Conservation (phyloP, 2,797 vertebrate species). For the Rhinophrynus dorsalis region DNA sequence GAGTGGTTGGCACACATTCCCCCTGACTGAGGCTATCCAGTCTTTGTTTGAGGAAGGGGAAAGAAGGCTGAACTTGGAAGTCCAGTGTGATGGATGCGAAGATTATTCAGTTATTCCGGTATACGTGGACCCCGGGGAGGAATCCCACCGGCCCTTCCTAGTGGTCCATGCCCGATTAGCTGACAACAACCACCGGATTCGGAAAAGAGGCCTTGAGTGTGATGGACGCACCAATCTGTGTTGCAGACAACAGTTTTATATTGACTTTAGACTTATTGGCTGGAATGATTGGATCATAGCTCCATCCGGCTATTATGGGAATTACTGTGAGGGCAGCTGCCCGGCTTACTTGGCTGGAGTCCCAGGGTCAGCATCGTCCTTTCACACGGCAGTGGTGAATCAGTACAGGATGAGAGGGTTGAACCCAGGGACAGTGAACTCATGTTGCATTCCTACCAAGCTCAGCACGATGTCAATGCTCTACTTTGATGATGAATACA, state of each 20-base stretch:
- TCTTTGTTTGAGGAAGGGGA: conserved; percentile 82
- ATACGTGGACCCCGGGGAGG: conserved; percentile 84
- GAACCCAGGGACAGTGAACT: conserved; percentile 93
- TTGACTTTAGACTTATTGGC: conserved; percentile 96
- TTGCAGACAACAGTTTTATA: conserved; percentile 98
- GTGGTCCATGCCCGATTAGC: conserved; percentile 87
- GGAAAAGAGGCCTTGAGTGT: conserved; percentile 94
- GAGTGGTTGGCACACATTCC: conserved; percentile 97
- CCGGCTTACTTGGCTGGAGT: conserved; percentile 96
- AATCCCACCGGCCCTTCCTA: conserved; percentile 92
- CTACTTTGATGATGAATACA: conserved; percentile 98
- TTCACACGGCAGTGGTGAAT: conserved; percentile 97
- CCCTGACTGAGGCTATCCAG: conserved; percentile 87
- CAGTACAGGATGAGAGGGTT: conserved; percentile 97
- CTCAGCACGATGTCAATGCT: conserved; percentile 99
- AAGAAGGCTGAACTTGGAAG: conserved; percentile 89
- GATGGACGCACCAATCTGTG: conserved; percentile 91
- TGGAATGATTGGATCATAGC: conserved; percentile 99
- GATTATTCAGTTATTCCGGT: conserved; percentile 80
- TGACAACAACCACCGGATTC: conserved; percentile 91
- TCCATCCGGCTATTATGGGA: conserved; percentile 94
- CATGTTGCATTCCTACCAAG: conserved; percentile 98
- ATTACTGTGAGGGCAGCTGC: conserved; percentile 98
- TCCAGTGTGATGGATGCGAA: conserved; percentile 90
- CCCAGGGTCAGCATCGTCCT: conserved; percentile 92